phyloP scores from a whole-genome alignment of 2,797 vertebrate genomes.

The Sibirionetta formosa region DNA sequence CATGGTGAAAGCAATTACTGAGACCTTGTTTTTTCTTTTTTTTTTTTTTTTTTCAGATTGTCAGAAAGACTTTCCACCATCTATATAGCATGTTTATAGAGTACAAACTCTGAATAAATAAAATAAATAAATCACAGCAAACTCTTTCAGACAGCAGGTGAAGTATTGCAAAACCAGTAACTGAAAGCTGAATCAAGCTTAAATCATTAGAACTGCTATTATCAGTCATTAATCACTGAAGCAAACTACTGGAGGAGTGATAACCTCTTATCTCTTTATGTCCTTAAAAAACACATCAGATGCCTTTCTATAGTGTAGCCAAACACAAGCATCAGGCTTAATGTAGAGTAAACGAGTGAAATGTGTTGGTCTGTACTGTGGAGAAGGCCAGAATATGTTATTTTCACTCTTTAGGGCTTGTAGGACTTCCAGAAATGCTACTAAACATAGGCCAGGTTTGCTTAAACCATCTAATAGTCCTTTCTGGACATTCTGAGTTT shows the following conservation, averaged over 20 bases:
- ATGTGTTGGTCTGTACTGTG: neutral
- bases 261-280: neutral
- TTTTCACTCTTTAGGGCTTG: neutral
- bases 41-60: neutral
- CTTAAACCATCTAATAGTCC: neutral
- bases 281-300: neutral
- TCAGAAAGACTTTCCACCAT: neutral
- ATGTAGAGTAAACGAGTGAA: neutral
- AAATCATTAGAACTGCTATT: neutral
- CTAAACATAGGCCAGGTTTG: neutral
- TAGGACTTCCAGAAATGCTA: too few species aligned
- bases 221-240: neutral
- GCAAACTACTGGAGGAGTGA: neutral
- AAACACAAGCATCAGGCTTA: neutral
- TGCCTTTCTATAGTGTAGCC: rapidly evolving
- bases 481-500: neutral
- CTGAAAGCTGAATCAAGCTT: neutral
- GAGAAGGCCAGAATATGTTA: neutral
- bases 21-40: too few species aligned
- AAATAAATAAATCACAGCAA: neutral
- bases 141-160: neutral
- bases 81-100: neutral
- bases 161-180: neutral
- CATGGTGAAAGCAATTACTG: neutral
- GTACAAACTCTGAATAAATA: neutral